Evolutionary conservation across 2,888 invertebrate species (phyloP).

Genomic region (Megaustenia siamemsis): DNA sequence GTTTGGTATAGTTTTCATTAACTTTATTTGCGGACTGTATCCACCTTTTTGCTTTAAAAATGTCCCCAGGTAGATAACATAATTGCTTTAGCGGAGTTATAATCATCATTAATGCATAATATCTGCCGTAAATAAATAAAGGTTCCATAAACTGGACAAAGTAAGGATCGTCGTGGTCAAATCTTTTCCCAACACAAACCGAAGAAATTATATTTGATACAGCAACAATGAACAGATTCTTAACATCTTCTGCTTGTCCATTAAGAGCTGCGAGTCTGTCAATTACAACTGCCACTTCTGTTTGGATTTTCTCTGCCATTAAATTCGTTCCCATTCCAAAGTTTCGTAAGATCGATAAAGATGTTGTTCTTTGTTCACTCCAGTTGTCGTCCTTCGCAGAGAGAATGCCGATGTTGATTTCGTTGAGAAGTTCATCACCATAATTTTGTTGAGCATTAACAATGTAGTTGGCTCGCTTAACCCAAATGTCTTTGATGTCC

Average conservation of each 20-base stretch:
- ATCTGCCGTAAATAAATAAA: background rate
- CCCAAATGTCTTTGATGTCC: too few species aligned
- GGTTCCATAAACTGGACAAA: background rate
- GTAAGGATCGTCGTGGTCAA: slow-evolving; percentile 4
- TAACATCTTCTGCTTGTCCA: background rate
- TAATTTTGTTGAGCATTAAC: too few species aligned
- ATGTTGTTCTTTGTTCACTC: slow-evolving; percentile 44
- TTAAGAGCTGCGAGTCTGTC: background rate
- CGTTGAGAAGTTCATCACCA: too few species aligned
- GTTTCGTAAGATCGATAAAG: slow-evolving; percentile 41
- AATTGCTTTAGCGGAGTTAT: background rate
- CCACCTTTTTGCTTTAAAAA: slow-evolving; percentile 18
- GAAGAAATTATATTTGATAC: slow-evolving; percentile 24
- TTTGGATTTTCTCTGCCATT: slow-evolving; percentile 39
- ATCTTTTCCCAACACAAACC: slow-evolving; percentile 10
- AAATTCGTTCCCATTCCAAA: slow-evolving; percentile 50
- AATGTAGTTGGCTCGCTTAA: too few species aligned
- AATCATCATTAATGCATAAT: background rate
- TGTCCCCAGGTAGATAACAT: slow-evolving; percentile 1
- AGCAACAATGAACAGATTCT: background rate
- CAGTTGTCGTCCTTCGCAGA: too few species aligned
- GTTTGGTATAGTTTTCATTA: background rate
- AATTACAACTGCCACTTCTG: slow-evolving; percentile 21
- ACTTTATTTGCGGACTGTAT: background rate
- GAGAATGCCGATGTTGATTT: too few species aligned